Evolutionary conservation across 2,113 vertebrate genomes (phyloP), one percentile per base, ranked within the genome.

Genomic region (Lophochroa leadbeateri): DNA sequence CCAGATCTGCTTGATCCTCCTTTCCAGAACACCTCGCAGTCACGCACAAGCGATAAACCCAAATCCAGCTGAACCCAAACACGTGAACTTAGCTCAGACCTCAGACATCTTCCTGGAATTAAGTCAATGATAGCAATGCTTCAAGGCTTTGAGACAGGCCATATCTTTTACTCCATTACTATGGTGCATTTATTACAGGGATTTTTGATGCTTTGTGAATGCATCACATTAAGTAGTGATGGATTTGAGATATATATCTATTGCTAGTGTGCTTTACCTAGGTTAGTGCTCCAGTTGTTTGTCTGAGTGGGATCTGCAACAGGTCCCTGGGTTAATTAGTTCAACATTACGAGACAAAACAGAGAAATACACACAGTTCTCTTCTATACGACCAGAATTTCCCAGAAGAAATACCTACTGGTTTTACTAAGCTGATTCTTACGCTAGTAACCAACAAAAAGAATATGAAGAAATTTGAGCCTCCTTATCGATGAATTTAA

Each of bases 401-500:
- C 88, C 88, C 95, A 65, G 65, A 76, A 92, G 92, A 80, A 92
- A 94, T 47, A 75, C 33, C 52, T 61, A 3, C 64, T 81, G 55
- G 11, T 69, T 93, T 82, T 87, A 39, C 61, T 76, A 41, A 92
- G 57, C 19, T 43, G 49, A 79, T 92, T 92, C 52, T 61, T 65
- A 25, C 1, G 4, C 81, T 35, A 72, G 83, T 23, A 83, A 82
- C 17, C 33, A 61, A 49, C 52, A 69, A 52, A 68, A 86, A 52
- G 78, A 85, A 49, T 33, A 58, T 44, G 69, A 94, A 92, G 52
- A 67, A 87, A 76, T 28, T 74, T 37, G 47, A 86, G 27, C 31
- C 37, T 79, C 49, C 52, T 92, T 82, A 72, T 76, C 28, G 2
- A 94, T 91, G 35, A 94, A 88, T 92, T 95, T 95, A 94, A 82